Evolutionary conservation across 1,140 invertebrate species (phyloP).

Genomic region (Trialeurodes vaporariorum): DNA sequence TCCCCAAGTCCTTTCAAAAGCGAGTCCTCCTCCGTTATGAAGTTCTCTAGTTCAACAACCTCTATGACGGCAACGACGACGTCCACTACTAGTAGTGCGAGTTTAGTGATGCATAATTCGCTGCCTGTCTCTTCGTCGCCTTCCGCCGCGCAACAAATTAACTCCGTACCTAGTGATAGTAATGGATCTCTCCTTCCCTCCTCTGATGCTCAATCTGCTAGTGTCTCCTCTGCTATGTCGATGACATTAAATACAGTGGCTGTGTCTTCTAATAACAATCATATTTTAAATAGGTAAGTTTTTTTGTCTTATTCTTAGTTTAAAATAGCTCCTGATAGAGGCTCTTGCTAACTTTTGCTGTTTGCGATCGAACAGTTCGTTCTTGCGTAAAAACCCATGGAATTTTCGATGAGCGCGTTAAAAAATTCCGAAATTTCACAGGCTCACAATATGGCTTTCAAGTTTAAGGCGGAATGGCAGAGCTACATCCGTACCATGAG

Average conservation of each 20-base stretch:
- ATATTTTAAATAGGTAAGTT: not conserved
- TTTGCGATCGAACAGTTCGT: too few relatives aligned
- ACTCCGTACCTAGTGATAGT: not conserved
- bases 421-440: too few relatives aligned
- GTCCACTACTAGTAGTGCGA: too few relatives aligned
- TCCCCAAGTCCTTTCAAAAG: not conserved
- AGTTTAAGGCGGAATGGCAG: too few relatives aligned
- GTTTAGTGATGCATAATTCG: not conserved
- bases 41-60: not conserved
- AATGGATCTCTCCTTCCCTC: not conserved
- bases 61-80: too few relatives aligned
- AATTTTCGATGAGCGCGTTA: too few relatives aligned
- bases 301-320: too few relatives aligned
- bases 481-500: too few relatives aligned
- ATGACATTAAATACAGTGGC: not conserved
- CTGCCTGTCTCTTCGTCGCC: not conserved
- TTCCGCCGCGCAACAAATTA: not conserved
- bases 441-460: too few relatives aligned
- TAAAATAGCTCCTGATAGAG: too few relatives aligned
- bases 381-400: too few relatives aligned
- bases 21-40: not conserved
- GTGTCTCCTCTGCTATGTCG: not conserved
- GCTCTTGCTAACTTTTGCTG: too few relatives aligned
- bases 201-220: not conserved
- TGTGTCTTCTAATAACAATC: not conserved